A percentile compares a stretch with the other conserved stretches of the same genome.
Conservation (phyloP, 2,113 vertebrate species). For the Vidua chalybeata region DNA sequence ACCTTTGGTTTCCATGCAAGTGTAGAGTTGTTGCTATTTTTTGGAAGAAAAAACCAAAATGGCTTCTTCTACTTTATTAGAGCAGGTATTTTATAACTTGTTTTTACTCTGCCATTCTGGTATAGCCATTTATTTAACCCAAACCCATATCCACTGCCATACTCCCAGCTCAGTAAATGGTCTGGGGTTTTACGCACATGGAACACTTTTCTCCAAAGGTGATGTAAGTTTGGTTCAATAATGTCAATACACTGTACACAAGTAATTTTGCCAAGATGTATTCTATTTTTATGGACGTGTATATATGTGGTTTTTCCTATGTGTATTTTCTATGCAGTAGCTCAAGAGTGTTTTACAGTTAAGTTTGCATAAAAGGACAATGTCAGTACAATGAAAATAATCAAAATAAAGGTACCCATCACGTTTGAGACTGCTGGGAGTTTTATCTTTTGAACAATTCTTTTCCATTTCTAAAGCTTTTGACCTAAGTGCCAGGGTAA, state of each 20-base stretch:
- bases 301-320: constrained; percentile 77
- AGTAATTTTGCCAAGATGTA: constrained; percentile 87
- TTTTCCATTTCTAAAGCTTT: not conserved
- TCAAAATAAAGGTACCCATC: constrained; percentile 72
- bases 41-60: not conserved
- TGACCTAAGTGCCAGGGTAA: accelerated
- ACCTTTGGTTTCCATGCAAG: not conserved
- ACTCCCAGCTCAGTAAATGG: not conserved
- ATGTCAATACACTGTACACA: constrained; percentile 81
- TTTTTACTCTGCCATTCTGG: constrained; percentile 3
- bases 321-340: constrained; percentile 76
- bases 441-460: not conserved
- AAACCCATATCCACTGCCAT: constrained; percentile 14
- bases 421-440: constrained; percentile 10
- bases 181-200: not conserved
- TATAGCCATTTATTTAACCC: constrained; percentile 55
- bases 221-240: constrained; percentile 62
- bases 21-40: not conserved
- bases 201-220: constrained; percentile 25
- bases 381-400: constrained; percentile 52
- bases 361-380: constrained; percentile 60
- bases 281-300: constrained; percentile 92
- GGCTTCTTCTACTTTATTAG: not conserved
- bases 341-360: constrained; percentile 66
- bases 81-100: not conserved